Percentiles rank a stretch among this genome's conserved stretches.
Conservation (phyloP, 2,113 vertebrate species). For the Sula dactylatra region DNA sequence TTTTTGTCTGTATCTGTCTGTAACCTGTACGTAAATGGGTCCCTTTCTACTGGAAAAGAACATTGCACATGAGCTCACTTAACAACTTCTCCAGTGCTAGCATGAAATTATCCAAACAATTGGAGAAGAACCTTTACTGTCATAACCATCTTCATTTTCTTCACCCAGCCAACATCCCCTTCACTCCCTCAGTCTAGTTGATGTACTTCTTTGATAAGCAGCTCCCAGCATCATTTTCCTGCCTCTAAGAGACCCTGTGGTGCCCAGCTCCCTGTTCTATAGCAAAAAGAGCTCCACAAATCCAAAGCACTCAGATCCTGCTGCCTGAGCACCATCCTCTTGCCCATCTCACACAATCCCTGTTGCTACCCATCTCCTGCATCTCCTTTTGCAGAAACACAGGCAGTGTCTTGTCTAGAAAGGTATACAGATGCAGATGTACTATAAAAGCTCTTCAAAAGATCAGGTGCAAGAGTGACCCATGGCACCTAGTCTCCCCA, state of each 20-base stretch:
- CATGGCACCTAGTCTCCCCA: not conserved
- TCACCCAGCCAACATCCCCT: not conserved
- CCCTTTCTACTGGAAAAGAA: not conserved
- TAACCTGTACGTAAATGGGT: not conserved
- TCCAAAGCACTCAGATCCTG: not conserved
- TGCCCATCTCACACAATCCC: not conserved
- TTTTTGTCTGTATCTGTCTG: not conserved
- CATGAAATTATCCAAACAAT: not conserved
- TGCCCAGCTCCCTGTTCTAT: not conserved
- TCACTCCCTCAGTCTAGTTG: not conserved
- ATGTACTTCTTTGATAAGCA: not conserved
- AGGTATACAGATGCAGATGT: not conserved
- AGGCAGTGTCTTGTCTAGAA: not conserved
- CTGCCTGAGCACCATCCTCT: not conserved
- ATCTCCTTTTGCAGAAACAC: not conserved
- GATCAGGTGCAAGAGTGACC: not conserved
- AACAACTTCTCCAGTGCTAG: not conserved
- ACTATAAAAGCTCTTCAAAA: not conserved
- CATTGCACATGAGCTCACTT: not conserved
- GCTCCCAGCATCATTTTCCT: not conserved
- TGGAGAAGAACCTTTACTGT: not conserved
- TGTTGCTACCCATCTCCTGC: not conserved
- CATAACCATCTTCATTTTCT: not conserved
- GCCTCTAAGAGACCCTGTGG: not conserved
- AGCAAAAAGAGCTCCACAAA: not conserved